These are phyloP conservation scores for Seira ritae DNA, from an alignment of 2,888 invertebrate genomes.

Conservation along the genomic window DNA sequence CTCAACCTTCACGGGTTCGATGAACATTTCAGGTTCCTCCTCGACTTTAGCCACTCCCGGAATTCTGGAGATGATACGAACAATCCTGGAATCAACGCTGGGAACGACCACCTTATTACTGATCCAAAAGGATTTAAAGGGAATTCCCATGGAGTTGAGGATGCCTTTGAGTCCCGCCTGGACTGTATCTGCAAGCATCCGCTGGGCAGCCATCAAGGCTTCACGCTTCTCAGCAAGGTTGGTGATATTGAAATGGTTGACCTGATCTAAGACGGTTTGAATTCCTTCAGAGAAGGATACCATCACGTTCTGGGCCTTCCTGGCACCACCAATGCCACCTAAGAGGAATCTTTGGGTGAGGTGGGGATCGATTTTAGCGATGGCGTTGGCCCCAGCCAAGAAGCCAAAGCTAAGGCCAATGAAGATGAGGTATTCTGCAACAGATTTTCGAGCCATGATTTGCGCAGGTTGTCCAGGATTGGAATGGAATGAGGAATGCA, in stretches of 20 bases:
- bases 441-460: no score
- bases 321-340: no score
- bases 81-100: neutral
- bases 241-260: constrained; percentile 30
- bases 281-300: constrained; percentile 40
- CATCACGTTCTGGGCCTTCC: constrained; percentile 35
- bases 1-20: neutral
- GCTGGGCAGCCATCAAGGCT: constrained; percentile 36
- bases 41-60: constrained; percentile 37
- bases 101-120: constrained; percentile 30
- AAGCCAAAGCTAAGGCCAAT: no score
- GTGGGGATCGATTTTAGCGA: no score
- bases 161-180: constrained; percentile 21
- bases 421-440: no score
- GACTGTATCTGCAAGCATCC: neutral
- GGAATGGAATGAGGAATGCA: no score
- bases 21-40: constrained; percentile 25
- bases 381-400: no score
- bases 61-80: constrained; percentile 15
- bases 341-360: no score
- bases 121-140: constrained; percentile 38
- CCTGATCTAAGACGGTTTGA: constrained; percentile 28
- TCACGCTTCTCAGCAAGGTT: constrained; percentile 6
- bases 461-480: no score
- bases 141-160: constrained; percentile 20